These are phyloP conservation scores for Ariolimax columbianus DNA, from an alignment of 2,888 invertebrate species.

Conservation along the genomic window DNA sequence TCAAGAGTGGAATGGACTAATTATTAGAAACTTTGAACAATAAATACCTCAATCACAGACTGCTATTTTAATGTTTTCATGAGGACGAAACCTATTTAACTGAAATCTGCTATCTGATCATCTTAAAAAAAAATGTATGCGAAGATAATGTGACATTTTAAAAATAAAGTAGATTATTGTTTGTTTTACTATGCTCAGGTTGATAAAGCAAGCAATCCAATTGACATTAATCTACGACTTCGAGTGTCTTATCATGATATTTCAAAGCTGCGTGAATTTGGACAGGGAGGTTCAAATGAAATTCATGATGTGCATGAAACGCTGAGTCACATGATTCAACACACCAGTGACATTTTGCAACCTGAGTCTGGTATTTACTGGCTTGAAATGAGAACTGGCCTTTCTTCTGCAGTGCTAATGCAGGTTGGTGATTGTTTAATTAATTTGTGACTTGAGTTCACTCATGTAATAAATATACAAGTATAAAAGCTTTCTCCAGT, in stretches of 20 bases:
- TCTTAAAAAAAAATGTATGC: too few relatives aligned
- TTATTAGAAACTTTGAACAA: too few relatives aligned
- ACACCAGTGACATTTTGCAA: neutral
- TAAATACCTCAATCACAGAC: too few relatives aligned
- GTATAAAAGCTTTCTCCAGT: too few relatives aligned
- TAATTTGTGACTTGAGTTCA: too few relatives aligned
- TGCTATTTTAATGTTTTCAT: too few relatives aligned
- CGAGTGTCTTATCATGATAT: slow-evolving; percentile 24
- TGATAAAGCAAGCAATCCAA: neutral
- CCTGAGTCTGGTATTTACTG: slow-evolving; percentile 15
- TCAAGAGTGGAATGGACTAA: too few relatives aligned
- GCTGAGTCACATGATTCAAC: slow-evolving; percentile 3
- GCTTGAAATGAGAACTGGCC: slow-evolving; percentile 35
- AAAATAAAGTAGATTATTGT: too few relatives aligned
- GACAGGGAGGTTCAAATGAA: neutral
- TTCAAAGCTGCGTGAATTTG: slow-evolving; percentile 34
- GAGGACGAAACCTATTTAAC: too few relatives aligned
- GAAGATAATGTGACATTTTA: too few relatives aligned
- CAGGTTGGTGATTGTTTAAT: slow-evolving; percentile 4
- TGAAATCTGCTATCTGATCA: too few relatives aligned
- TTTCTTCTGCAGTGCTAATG: slow-evolving; percentile 8
- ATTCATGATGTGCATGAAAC: slow-evolving; percentile 41
- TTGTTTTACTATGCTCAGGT: neutral
- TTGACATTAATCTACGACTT: slow-evolving; percentile 28
- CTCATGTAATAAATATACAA: too few relatives aligned